Base-by-base conservation (phyloP, 92 coral and sea anemone genomes). In the Umimayanthus kanabou region DNA sequence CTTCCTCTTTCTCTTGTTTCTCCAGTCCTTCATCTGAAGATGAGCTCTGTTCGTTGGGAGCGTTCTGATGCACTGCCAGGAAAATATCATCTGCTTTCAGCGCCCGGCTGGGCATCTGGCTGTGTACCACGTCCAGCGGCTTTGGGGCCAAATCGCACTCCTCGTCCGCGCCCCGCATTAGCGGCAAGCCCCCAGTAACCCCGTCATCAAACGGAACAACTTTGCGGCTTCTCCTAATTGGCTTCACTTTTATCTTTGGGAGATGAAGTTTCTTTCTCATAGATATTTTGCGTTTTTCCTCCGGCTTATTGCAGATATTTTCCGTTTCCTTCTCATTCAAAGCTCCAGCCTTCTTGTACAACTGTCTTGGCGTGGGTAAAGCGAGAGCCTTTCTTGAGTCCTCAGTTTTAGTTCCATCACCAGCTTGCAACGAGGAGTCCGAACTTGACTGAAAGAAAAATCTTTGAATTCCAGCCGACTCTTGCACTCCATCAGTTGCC, bases 41-140 rank as follows among this genome's bases (percentile, higher is more conserved):
- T 61, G 67, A 61, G 67, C 4, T 61, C 67, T 61, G 67, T 20
- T 39, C 25, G 8, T 30, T 70, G 37, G 78, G 77, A 47, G 45
- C 26, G 28, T 23, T 25, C 26, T 71, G 87, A 28, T 83, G 64
- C 9, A 43, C 77, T 18, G 39, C 39, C 26, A 43, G n/a, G 16
- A 83, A 45, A 30, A 83, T 33, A 45, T 69, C 65, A 43, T 83
- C 66, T 23, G 73, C 77, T 33, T 43, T 29, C 66, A 70, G 13
- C 18, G 61, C 78, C 47, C 61, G 70, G 43, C 87, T 69, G 9
- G 87, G 87, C 87, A 83, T 69, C 55, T 83, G 77, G 26, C 87
- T 83, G 74, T 70, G 78, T 6, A 70, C 87, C n/a, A 83, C 87
- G 18, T 53, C 65, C 20, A 83, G 78, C 14, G 87, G 67, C 66